These are phyloP conservation scores for Caenorhabditis virilis DNA, from an alignment of 2,888 invertebrate genomes.

Conservation along the genomic window DNA sequence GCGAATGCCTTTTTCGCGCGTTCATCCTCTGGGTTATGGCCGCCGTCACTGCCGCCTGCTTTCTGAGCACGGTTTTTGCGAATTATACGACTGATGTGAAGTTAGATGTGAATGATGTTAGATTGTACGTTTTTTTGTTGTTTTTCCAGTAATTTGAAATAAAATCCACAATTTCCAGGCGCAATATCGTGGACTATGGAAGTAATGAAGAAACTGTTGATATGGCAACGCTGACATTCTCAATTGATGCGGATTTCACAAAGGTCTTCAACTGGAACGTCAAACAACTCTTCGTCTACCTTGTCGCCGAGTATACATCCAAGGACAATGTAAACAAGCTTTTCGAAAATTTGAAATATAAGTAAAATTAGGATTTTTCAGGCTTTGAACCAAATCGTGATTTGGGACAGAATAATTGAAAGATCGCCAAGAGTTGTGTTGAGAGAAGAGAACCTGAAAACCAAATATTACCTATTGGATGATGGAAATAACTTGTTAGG, in stretches of 20 bases:
- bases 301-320: constrained; percentile 93
- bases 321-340: constrained; percentile 83
- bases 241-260: constrained; percentile 79
- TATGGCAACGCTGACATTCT: constrained; percentile 90
- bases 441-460: constrained; percentile 90
- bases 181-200: constrained; percentile 94
- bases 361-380: too few relatives aligned
- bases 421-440: constrained; percentile 90
- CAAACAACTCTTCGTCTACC: constrained; percentile 92
- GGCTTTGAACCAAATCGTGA: constrained; percentile 78
- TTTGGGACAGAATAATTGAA: constrained; percentile 97
- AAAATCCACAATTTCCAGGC: constrained; percentile 75
- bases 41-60: constrained; percentile 91
- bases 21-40: constrained; percentile 91
- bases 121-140: constrained; percentile 80
- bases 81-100: constrained; percentile 83
- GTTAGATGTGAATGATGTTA: constrained; percentile 87
- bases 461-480: constrained; percentile 99
- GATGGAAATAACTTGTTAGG: constrained; percentile 94
- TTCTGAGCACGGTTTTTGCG: constrained; percentile 89
- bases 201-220: constrained; percentile 91
- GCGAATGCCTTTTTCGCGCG: constrained; percentile 93
- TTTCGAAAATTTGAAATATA: too few relatives aligned
- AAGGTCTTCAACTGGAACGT: constrained; percentile 94
- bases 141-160: not conserved